Conservation (phyloP, 2,113 vertebrate genomes). For the Daubentonia madagascariensis region DNA sequence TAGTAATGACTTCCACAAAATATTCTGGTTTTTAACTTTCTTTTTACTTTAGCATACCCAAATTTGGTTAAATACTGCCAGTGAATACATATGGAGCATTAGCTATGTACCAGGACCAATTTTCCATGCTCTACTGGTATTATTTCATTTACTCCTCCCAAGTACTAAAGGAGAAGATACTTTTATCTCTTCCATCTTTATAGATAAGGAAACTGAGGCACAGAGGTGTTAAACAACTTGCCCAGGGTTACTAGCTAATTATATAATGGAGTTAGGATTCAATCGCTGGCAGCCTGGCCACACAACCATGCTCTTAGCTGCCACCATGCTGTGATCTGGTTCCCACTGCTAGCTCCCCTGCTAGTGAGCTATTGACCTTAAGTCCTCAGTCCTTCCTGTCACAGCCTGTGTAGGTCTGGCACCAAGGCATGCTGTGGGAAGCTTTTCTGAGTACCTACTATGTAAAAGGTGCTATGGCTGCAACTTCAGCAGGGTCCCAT, state of each 20-base stretch:
- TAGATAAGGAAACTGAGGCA: not conserved
- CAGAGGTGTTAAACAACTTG: not conserved
- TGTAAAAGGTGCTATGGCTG: not conserved
- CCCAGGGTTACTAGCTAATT: not conserved
- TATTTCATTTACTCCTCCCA: not conserved
- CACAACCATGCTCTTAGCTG: rapidly evolving
- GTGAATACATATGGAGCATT: not conserved
- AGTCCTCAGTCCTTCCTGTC: not conserved
- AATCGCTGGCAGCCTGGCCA: not conserved
- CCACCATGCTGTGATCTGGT: not conserved
- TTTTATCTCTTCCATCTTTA: not conserved
- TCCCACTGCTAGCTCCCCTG: too few species aligned
- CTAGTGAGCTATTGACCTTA: not conserved
- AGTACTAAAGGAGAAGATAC: not conserved
- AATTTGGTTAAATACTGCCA: not conserved
- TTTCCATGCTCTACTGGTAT: not conserved
- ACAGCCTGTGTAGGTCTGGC: not conserved
- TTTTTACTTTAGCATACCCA: not conserved
- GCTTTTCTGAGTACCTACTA: not conserved
- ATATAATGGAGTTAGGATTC: not conserved
- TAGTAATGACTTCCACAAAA: not conserved
- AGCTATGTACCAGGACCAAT: too few species aligned
- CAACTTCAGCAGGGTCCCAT: not conserved
- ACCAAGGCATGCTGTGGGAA: not conserved
- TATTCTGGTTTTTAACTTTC: not conserved